These are phyloP conservation scores for Erebia epiphron DNA, from an alignment of 2,888 invertebrate genomes.

Conservation along the genomic window DNA sequence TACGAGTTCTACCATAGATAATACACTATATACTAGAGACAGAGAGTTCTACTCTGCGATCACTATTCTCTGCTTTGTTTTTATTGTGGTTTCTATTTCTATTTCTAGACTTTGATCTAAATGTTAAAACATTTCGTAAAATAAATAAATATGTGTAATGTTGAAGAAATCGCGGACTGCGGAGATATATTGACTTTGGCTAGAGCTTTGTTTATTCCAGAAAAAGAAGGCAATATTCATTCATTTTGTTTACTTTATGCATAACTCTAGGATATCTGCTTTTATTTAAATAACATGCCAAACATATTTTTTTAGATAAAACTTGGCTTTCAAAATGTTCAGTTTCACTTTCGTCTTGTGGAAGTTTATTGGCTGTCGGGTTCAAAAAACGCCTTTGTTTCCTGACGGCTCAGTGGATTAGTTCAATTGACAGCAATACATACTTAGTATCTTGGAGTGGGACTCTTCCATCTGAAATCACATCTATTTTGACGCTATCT, in stretches of 20 bases:
- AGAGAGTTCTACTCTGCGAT: too few species aligned
- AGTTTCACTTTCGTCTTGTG: slow-evolving; percentile 73
- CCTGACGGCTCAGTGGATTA: slow-evolving; percentile 76
- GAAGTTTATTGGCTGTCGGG: slow-evolving; percentile 69
- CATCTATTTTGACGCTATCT: slow-evolving; percentile 62
- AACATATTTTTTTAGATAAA: slow-evolving; percentile 56
- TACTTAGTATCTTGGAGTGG: slow-evolving; percentile 78
- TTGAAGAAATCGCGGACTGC: slow-evolving; percentile 85
- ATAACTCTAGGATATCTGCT: background rate
- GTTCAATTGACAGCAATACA: slow-evolving; percentile 67
- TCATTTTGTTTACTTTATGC: background rate
- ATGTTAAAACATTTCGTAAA: background rate
- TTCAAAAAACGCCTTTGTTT: slow-evolving; percentile 69
- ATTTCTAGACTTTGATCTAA: too few species aligned
- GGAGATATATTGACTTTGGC: slow-evolving; percentile 83
- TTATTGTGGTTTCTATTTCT: too few species aligned
- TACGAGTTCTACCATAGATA: too few species aligned
- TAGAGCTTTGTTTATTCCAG: slow-evolving; percentile 81
- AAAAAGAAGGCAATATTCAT: slow-evolving; percentile 66
- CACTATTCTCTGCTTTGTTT: too few species aligned
- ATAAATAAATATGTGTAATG: slow-evolving; percentile 76
- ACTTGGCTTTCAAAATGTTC: slow-evolving; percentile 74
- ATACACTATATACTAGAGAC: too few species aligned
- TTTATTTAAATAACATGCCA: background rate
- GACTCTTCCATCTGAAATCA: slow-evolving; percentile 67